Conservation (phyloP, 2,113 vertebrate genomes). For the Triplophysa siluroides region DNA sequence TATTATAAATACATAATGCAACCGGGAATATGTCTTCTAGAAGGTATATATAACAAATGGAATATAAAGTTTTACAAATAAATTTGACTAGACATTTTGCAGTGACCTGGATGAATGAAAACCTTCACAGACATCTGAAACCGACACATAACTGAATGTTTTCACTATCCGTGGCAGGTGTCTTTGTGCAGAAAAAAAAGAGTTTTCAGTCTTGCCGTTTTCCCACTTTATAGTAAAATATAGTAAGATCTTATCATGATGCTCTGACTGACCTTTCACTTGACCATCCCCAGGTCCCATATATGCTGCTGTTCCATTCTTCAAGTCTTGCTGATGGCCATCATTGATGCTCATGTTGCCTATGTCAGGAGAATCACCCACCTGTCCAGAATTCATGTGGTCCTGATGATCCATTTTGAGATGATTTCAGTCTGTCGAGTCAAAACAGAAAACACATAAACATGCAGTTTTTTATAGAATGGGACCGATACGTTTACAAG, state of each 20-base stretch:
- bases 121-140: slow-evolving; percentile 13
- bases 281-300: slow-evolving; percentile 35
- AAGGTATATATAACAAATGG: background rate
- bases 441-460: slow-evolving; percentile 1
- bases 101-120: background rate
- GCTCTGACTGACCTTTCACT: slow-evolving; percentile 52
- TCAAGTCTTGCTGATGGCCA: slow-evolving; percentile 45
- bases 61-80: slow-evolving; percentile 22
- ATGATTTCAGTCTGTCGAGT: slow-evolving; percentile 48
- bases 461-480: too few species aligned
- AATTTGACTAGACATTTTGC: slow-evolving; percentile 2
- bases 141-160: background rate
- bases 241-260: background rate
- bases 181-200: background rate
- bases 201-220: background rate
- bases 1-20: background rate
- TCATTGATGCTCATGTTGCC: slow-evolving; percentile 51
- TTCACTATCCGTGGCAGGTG: slow-evolving; percentile 1
- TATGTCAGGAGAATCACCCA: slow-evolving; percentile 52
- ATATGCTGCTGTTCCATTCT: slow-evolving; percentile 54
- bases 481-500: too few species aligned
- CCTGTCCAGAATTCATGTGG: slow-evolving; percentile 51
- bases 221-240: background rate
- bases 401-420: slow-evolving; percentile 54
- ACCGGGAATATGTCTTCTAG: background rate